Conservation (phyloP, 1,140 invertebrate genomes). For the Magallana angulata region DNA sequence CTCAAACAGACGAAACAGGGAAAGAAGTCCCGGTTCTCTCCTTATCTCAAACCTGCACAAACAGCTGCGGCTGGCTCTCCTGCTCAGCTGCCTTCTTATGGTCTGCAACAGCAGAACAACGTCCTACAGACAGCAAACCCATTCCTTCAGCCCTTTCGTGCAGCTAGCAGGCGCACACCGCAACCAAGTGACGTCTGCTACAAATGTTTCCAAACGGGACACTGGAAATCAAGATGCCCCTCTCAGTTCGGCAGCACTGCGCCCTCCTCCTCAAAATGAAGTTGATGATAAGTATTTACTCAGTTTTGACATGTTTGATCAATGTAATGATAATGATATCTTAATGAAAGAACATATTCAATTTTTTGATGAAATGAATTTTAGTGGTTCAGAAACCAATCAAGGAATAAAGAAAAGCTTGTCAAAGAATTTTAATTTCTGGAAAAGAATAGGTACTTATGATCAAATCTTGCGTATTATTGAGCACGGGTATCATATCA, state of each 20-base stretch:
- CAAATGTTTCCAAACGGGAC: not conserved
- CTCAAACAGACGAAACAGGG: not conserved
- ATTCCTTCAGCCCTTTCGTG: not conserved
- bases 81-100: not conserved
- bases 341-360: not conserved
- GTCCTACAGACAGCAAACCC: too few relatives aligned
- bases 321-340: not conserved
- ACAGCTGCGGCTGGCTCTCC: not conserved
- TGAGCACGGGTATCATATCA: conserved; percentile 32
- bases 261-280: not conserved
- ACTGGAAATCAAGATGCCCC: not conserved
- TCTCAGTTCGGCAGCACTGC: not conserved
- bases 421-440: not conserved
- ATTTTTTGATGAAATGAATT: not conserved
- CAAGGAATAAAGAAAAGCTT: conserved; percentile 9
- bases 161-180: not conserved
- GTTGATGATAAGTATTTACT: not conserved
- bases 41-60: not conserved
- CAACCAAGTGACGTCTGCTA: not conserved
- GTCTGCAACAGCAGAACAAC: not conserved
- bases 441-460: conserved; percentile 18
- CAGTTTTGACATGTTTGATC: not conserved
- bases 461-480: conserved; percentile 40
- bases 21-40: not conserved
- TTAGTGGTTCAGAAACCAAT: not conserved